phyloP scores from a whole-genome alignment of 2,888 invertebrate genomes.

The Tinea semifulvella region DNA sequence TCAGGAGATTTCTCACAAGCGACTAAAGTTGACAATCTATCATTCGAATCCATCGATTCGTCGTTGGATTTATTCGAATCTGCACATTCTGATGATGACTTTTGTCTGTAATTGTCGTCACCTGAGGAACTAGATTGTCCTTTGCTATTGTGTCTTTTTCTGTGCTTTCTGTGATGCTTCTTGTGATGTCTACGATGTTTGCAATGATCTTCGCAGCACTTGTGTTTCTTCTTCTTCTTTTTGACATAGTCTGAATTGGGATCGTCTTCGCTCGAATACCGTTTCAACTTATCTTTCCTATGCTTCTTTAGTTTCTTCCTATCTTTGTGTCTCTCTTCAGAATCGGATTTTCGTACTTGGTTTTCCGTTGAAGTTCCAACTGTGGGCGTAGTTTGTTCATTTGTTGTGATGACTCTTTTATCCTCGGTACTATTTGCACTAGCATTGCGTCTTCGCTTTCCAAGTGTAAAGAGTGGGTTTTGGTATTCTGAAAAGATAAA shows the following conservation, averaged over 20 bases:
- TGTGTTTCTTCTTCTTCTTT: constrained; percentile 75
- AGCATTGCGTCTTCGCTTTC: constrained; percentile 78
- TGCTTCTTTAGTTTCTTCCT: constrained; percentile 75
- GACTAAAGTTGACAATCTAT: constrained; percentile 41
- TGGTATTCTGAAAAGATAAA: constrained; percentile 80
- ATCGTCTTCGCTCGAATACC: constrained; percentile 53
- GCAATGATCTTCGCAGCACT: constrained; percentile 74
- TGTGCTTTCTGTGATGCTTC: constrained; percentile 81
- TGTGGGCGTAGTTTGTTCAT: constrained; percentile 20
- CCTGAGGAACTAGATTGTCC: constrained; percentile 60
- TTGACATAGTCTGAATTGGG: constrained; percentile 51
- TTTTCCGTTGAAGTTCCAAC: constrained; percentile 31
- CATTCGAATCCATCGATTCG: constrained; percentile 50
- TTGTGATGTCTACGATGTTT: constrained; percentile 80
- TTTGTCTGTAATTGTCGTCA: constrained; percentile 53
- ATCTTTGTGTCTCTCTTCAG: constrained; percentile 64
- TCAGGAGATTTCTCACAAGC: constrained; percentile 49
- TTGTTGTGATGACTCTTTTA: constrained; percentile 31
- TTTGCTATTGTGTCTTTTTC: constrained; percentile 74
- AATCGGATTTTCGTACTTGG: constrained; percentile 24
- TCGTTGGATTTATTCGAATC: constrained; percentile 57
- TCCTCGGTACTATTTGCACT: constrained; percentile 69
- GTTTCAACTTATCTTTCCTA: constrained; percentile 69
- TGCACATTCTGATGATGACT: constrained; percentile 47
- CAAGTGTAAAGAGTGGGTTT: constrained; percentile 79